Conservation (phyloP, 2,113 vertebrate genomes). For the Protomyctophum bolini region DNA sequence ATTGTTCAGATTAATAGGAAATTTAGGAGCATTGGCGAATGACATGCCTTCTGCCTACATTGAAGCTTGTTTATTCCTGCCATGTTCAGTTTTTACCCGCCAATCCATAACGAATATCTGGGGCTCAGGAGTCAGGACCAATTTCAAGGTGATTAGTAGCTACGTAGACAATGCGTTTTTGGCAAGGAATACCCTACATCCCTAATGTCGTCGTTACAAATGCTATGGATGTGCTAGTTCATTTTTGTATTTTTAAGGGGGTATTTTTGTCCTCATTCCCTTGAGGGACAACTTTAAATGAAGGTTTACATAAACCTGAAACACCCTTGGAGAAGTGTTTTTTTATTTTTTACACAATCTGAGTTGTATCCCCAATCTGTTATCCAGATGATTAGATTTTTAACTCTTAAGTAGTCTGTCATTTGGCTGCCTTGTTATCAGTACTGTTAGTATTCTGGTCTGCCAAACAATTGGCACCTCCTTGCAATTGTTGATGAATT, state of each 20-base stretch:
- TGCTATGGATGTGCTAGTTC: background rate
- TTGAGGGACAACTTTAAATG: slow-evolving; percentile 14
- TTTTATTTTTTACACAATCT: slow-evolving; percentile 25
- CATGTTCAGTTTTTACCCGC: slow-evolving; percentile 18
- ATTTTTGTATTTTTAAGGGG: background rate
- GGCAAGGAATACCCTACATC: slow-evolving; percentile 20
- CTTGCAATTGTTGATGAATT: slow-evolving; percentile 20
- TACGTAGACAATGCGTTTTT: slow-evolving; percentile 32
- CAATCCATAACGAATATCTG: slow-evolving; percentile 50
- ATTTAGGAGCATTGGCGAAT: slow-evolving; percentile 42
- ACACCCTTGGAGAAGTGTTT: slow-evolving; percentile 5
- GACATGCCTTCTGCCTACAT: slow-evolving; percentile 60
- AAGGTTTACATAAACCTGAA: slow-evolving; percentile 34
- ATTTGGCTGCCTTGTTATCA: slow-evolving; percentile 71
- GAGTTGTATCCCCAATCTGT: slow-evolving; percentile 25
- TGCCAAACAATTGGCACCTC: slow-evolving; percentile 26
- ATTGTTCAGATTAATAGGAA: slow-evolving; percentile 37
- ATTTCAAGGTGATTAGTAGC: slow-evolving; percentile 37
- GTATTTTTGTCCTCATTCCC: slow-evolving; percentile 31
- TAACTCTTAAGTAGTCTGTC: slow-evolving; percentile 46
- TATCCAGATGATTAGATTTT: slow-evolving; percentile 38
- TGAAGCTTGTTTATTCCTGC: slow-evolving; percentile 26
- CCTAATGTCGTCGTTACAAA: slow-evolving; percentile 6
- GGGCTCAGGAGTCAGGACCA: slow-evolving; percentile 33
- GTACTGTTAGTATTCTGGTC: slow-evolving; percentile 57